phyloP scores from a whole-genome alignment of 2,113 vertebrate genomes.

The Pollachius pollachius region DNA sequence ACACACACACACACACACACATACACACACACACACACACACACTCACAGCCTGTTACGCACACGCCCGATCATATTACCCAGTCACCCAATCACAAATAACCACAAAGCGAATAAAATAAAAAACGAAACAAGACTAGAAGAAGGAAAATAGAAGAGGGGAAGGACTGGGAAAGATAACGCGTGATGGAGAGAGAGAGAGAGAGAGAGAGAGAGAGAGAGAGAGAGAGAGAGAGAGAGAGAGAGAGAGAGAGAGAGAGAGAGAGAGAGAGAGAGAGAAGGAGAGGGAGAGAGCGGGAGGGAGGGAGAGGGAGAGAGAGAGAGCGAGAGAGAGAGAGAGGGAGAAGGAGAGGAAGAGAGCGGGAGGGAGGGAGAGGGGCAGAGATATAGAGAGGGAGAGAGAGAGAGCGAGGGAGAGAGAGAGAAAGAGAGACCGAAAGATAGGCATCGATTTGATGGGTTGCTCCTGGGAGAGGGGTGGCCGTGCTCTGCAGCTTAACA shows the following conservation, averaged over 20 bases:
- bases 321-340: not conserved
- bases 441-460: conserved; percentile 60
- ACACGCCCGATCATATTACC: conserved; percentile 42
- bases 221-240: no score
- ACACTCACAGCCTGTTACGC: conserved; percentile 14
- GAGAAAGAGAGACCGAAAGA: conserved; percentile 38
- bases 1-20: not conserved
- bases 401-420: conserved; percentile 28
- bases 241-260: no score
- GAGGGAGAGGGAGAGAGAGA: no score
- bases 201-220: not conserved
- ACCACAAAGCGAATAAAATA: conserved; percentile 14
- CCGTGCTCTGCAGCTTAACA: conserved; percentile 48
- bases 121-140: not conserved
- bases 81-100: conserved; percentile 51
- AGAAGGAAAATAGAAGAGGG: not conserved
- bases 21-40: not conserved
- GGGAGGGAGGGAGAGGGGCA: not conserved
- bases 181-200: not conserved
- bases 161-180: not conserved
- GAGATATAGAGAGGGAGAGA: not conserved
- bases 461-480: conserved; percentile 40
- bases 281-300: no score
- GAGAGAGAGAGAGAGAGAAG: no score
- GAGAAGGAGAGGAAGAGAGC: not conserved